These are phyloP conservation scores for Brachionus rubens DNA, from an alignment of 1,140 invertebrate genomes.

Conservation along the genomic window DNA sequence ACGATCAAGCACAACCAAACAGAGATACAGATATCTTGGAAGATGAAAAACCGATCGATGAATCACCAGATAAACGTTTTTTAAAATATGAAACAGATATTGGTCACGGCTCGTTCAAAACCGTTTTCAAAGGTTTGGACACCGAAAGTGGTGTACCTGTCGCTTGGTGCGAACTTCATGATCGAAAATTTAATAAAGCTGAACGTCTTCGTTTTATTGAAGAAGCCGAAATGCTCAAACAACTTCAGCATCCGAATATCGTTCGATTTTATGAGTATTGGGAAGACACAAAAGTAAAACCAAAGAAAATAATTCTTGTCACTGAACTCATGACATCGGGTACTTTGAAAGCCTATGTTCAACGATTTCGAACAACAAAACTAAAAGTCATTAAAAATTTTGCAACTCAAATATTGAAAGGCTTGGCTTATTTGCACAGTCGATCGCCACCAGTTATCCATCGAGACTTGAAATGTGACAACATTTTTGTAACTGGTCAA, in stretches of 20 bases:
- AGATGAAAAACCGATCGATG: slow-evolving; percentile 82
- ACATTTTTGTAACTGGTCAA: slow-evolving; percentile 95
- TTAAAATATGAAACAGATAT: slow-evolving; percentile 99
- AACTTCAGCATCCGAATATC: slow-evolving; percentile 97
- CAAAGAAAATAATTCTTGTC: slow-evolving; percentile 96
- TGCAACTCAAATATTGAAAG: slow-evolving; percentile 97
- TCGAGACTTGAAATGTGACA: slow-evolving; percentile 85
- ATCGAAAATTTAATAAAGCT: slow-evolving; percentile 63
- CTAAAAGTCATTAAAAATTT: slow-evolving; percentile 96
- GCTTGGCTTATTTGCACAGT: slow-evolving; percentile 92
- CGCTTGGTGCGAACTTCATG: slow-evolving; percentile 91
- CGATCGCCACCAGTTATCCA: slow-evolving; percentile 96
- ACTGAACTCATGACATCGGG: slow-evolving; percentile 99
- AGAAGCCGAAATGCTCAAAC: slow-evolving; percentile 99
- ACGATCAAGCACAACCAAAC: slow-evolving; percentile 32
- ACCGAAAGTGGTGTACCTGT: slow-evolving; percentile 91
- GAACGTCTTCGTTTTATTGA: slow-evolving; percentile 92
- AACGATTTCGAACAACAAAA: slow-evolving; percentile 48
- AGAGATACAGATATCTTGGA: slow-evolving; percentile 58
- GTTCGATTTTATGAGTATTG: slow-evolving; percentile 99
- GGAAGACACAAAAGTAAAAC: slow-evolving; percentile 76
- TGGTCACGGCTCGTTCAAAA: slow-evolving; percentile 96
- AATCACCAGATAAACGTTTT: slow-evolving; percentile 86
- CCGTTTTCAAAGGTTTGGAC: slow-evolving; percentile 93
- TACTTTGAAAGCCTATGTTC: slow-evolving; percentile 75